A percentile compares a stretch with the other conserved stretches of the same genome.
These are phyloP conservation scores for Drosophila hawaiiensis DNA, from an alignment of 2,888 invertebrate species.

Conservation along the genomic window DNA sequence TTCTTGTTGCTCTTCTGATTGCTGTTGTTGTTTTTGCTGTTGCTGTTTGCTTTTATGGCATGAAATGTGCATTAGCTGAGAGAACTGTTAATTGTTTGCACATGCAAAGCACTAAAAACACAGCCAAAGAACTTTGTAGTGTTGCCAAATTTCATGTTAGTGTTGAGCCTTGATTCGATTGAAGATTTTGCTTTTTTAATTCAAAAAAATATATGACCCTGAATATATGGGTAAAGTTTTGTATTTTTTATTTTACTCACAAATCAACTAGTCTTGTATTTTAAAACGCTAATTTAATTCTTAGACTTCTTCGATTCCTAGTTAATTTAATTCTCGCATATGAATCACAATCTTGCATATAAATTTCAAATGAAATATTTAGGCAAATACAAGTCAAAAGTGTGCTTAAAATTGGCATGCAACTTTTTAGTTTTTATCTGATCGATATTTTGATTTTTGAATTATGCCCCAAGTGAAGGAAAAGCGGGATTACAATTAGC, in stretches of 20 bases:
- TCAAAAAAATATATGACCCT: not conserved
- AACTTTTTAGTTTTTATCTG: not conserved
- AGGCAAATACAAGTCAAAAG: not conserved
- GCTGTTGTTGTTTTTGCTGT: slow-evolving; percentile 9
- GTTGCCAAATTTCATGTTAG: not conserved
- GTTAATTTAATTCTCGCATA: not conserved
- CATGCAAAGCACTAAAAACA: slow-evolving; percentile 43
- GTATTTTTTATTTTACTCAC: not conserved
- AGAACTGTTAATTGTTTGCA: slow-evolving; percentile 72
- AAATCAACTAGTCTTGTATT: not conserved
- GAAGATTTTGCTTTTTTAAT: not conserved
- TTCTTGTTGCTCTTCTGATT: slow-evolving; percentile 23
- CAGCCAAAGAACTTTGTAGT: slow-evolving; percentile 12
- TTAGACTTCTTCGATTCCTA: not conserved
- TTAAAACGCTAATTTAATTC: not conserved
- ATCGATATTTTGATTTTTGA: not conserved
- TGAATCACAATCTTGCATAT: not conserved
- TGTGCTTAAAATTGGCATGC: not conserved
- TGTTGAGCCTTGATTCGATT: not conserved
- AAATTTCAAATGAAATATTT: not conserved
- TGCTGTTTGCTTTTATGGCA: slow-evolving; percentile 65
- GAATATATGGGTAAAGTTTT: not conserved
- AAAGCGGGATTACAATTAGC: not conserved
- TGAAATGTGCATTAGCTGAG: slow-evolving; percentile 74
- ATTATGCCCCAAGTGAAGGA: not conserved